Evolutionary conservation across 1,140 invertebrate species (phyloP), one percentile per base, ranked within the genome.

Genomic region (Kradibia gibbosae): DNA sequence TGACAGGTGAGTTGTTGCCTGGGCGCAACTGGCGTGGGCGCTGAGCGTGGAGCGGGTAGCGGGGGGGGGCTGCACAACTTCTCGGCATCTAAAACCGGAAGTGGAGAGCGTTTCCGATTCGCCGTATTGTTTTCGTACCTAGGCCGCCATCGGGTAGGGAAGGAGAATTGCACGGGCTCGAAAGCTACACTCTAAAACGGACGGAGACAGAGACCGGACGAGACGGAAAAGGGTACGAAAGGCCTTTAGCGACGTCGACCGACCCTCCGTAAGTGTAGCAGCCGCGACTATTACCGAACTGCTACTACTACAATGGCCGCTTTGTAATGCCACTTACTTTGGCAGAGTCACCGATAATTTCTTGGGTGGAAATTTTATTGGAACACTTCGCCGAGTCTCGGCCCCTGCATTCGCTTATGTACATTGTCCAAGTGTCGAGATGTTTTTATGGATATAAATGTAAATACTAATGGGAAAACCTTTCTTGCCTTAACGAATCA

Each of bases 51-150:
- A 67, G 45, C n/a, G 36, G 36, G 11, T n/a, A 55, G 4, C 34
- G 75, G 22, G 13, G 22, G 36, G 28, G 7, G 36, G 55, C 25
- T 7, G 36, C 8, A 67, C 25, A 22, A 39, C 25, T 28, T 10
- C n/a, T 31, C 20, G 25, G 76, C 50, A 25, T 34, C 28, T 28
- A 76, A 70, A 81, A 76, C 72, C 60, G 80, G 80, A 81, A 81
- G 80, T 48, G 73, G 0, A 39, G 34, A 25, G 42, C 62, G 76
- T 74, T 76, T 79, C 82, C 81, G 81, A 86, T 79, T 84, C 74
- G 42, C 81, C 71, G 86, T 67, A 39, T 86, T 87, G 84, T 86
- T 83, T 82, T 78, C 79, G 72, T 53, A 83, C 20, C 28, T 42
- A 39, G 17, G 31, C 15, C 48, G 25, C 28, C 10, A 5, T 45